Conservation (phyloP, 53 echinoderm and acorn worm genomes). For the Holothuria scabra region DNA sequence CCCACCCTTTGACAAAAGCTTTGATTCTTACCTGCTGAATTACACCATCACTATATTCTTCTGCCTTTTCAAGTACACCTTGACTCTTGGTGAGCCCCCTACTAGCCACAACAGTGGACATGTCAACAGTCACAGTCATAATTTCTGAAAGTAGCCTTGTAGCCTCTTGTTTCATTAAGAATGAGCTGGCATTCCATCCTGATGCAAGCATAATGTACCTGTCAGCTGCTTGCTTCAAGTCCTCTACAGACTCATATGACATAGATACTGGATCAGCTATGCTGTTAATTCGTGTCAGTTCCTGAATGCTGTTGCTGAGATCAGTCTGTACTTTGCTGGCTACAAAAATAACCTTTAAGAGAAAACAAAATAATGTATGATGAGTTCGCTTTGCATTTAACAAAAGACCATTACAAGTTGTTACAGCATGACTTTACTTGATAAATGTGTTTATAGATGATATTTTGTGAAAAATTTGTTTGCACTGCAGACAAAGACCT, state of each 20-base stretch:
- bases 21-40: slow-evolving; percentile 25
- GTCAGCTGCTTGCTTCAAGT: background rate
- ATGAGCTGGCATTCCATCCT: background rate
- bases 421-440: no score
- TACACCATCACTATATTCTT: background rate
- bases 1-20: no score
- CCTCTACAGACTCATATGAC: background rate
- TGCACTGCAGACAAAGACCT: no score
- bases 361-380: background rate
- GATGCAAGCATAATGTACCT: slow-evolving; percentile 2
- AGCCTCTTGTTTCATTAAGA: background rate
- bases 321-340: background rate
- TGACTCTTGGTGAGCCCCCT: background rate
- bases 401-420: no score
- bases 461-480: no score
- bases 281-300: background rate
- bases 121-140: background rate
- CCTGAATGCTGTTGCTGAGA: background rate
- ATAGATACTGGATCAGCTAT: background rate
- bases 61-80: background rate
- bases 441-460: no score
- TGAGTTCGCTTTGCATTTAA: no score
- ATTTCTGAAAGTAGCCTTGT: slow-evolving; percentile 3
- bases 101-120: background rate
- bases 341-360: background rate